phyloP scores from a whole-genome alignment of 2,113 vertebrate genomes.

The Empidonax traillii region DNA sequence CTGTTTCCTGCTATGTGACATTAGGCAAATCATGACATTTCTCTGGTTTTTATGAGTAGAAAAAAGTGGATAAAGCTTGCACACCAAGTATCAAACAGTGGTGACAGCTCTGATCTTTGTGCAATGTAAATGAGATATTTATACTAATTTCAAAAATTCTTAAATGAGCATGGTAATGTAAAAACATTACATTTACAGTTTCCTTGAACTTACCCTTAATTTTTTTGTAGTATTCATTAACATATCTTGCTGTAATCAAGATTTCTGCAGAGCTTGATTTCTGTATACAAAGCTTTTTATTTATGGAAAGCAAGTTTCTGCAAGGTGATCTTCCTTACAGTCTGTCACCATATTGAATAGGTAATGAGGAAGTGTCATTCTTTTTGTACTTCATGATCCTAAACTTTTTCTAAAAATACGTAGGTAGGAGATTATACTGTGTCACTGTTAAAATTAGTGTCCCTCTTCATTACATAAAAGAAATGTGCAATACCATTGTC shows the following conservation, averaged over 20 bases:
- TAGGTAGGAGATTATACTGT: neutral
- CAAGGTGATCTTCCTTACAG: neutral
- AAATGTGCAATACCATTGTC: neutral
- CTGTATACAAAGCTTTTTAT: neutral
- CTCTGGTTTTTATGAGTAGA: neutral
- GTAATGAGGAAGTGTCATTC: neutral
- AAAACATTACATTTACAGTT: neutral
- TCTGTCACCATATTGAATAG: neutral
- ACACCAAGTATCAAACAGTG: neutral
- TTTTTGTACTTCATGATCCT: neutral
- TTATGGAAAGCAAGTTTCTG: constrained; percentile 1
- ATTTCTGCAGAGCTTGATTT: neutral
- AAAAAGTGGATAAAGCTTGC: neutral
- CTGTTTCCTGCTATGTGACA: constrained; percentile 45
- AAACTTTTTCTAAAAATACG: neutral
- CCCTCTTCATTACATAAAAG: neutral
- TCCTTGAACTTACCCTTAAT: neutral
- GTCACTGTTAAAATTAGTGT: neutral
- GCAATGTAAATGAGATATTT: neutral
- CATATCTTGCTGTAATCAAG: constrained; percentile 19
- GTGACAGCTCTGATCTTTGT: neutral
- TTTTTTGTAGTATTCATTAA: neutral
- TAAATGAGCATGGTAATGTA: neutral
- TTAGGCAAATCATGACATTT: constrained; percentile 53
- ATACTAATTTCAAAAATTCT: neutral